Evolutionary conservation across 2,113 vertebrate genomes (phyloP), one percentile per base, ranked within the genome.

Genomic region (Prunella fulvescens): DNA sequence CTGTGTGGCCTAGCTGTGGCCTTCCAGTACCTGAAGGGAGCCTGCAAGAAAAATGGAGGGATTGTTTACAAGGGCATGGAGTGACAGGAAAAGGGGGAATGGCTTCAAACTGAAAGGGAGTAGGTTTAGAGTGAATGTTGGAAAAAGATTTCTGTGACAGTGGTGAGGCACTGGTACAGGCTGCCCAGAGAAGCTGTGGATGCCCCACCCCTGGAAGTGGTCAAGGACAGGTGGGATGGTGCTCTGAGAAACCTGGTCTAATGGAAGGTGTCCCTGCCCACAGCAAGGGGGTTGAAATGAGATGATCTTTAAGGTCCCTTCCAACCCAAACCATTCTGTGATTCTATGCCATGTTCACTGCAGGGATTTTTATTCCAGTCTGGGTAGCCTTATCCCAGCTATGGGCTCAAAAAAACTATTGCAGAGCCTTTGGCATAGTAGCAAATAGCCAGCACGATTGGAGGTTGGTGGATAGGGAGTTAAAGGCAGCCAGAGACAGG

Each of bases 211-310:
- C 62, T 76, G 70, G 40, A 76, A 61, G 29, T 19, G 31, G 8
- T 20, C 70, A 3, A 69, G 25, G 18, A 29, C 62, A 61, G 35
- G 25, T 31, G 28, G 29, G 40, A 56, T 54, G 35, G 35, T 3
- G 47, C 47, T 82, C 54, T 53, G 54, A 82, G 29, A 35, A 61
- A 69, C 12, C 25, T 61, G 40, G 25, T 7, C 3, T 16, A 31
- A 40, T 47, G n/a, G 29, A 47, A 69, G 20, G 6, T 47, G n/a
- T 69, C 7, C 40, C 40, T 76, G 47, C 14, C 29, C 29, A 26
- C 1, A 1, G n/a, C 29, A 54, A 29, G 16, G 22, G 19, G 4
- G 3, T 23, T 53, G 20, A 40, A 61, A 47, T 0, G 0, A 35
- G 17, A 31, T 54, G 20, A 25, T 18, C n/a, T 76, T 67, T 67